phyloP scores from a whole-genome alignment of 2,797 vertebrate species.

The Meda fulgida region DNA sequence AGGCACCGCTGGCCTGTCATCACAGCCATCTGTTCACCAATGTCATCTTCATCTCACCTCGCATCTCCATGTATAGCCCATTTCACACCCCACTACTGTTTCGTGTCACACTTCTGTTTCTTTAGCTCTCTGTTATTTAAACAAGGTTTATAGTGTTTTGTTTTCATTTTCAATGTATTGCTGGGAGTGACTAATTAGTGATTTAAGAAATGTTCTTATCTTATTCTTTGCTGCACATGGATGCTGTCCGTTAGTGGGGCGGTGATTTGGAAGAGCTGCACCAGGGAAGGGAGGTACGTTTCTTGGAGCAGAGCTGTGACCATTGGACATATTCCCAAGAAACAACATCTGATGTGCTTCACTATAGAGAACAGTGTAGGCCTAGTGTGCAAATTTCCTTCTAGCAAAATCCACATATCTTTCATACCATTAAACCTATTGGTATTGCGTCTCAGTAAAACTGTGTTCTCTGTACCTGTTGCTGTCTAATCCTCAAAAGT shows the following conservation, averaged over 20 bases:
- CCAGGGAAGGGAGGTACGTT: conserved; percentile 67
- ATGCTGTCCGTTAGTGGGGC: conserved; percentile 59
- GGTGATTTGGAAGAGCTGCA: conserved; percentile 61
- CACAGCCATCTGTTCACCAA: conserved; percentile 41
- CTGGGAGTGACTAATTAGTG: neutral
- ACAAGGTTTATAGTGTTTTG: neutral
- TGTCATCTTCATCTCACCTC: conserved; percentile 10
- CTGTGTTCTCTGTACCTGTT: neutral
- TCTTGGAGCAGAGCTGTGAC: neutral
- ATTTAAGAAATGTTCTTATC: conserved; percentile 16
- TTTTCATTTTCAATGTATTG: neutral
- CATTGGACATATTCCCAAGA: neutral
- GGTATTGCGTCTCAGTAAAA: neutral
- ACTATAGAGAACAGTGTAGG: neutral
- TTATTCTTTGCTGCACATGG: conserved; percentile 45
- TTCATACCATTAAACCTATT: neutral
- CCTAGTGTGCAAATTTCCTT: neutral
- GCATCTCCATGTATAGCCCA: neutral
- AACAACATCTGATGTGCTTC: conserved; percentile 7
- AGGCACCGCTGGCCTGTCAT: conserved; percentile 26
- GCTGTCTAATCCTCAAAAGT: conserved; percentile 11
- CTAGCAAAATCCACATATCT: neutral
- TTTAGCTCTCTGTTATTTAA: neutral
- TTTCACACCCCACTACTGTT: neutral
- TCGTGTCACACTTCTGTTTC: neutral